Conservation (phyloP, 2,113 vertebrate genomes). For the Caretta caretta region DNA sequence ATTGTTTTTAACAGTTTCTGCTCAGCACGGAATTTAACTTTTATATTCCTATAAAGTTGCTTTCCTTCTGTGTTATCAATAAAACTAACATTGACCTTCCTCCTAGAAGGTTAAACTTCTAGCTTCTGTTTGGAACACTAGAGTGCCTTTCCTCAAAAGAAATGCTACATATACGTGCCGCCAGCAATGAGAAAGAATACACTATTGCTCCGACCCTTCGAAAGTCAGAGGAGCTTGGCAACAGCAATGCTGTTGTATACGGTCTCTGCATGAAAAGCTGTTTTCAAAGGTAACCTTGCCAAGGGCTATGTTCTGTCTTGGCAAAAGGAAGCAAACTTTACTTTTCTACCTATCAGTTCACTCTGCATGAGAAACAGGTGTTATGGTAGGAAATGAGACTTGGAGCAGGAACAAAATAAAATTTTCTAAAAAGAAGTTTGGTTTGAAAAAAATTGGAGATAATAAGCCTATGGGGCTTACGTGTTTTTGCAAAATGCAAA, state of each 20-base stretch:
- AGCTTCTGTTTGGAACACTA: conserved; percentile 77
- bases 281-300: conserved; percentile 88
- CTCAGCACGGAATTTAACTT: conserved; percentile 69
- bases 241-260: conserved; percentile 71
- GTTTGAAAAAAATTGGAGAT: conserved; percentile 53
- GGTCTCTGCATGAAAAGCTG: conserved; percentile 81
- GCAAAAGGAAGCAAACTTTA: conserved; percentile 83
- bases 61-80: conserved; percentile 78
- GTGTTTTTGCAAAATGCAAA: conserved; percentile 83
- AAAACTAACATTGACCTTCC: conserved; percentile 81
- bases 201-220: conserved; percentile 74
- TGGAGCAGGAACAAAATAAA: conserved; percentile 75
- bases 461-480: conserved; percentile 75
- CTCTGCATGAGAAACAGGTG: conserved; percentile 84
- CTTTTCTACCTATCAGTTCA: conserved; percentile 79
- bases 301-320: conserved; percentile 83
- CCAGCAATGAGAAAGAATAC: conserved; percentile 78
- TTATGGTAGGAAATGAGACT: conserved; percentile 74
- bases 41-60: conserved; percentile 66
- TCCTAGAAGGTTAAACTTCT: conserved; percentile 82
- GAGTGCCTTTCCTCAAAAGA: conserved; percentile 79
- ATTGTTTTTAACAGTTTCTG: conserved; percentile 64
- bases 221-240: conserved; percentile 83
- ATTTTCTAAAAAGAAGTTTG: conserved; percentile 72
- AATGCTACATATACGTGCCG: conserved; percentile 73